Evolutionary conservation across 2,888 invertebrate genomes (phyloP).

Genomic region (Acronicta aceris): DNA sequence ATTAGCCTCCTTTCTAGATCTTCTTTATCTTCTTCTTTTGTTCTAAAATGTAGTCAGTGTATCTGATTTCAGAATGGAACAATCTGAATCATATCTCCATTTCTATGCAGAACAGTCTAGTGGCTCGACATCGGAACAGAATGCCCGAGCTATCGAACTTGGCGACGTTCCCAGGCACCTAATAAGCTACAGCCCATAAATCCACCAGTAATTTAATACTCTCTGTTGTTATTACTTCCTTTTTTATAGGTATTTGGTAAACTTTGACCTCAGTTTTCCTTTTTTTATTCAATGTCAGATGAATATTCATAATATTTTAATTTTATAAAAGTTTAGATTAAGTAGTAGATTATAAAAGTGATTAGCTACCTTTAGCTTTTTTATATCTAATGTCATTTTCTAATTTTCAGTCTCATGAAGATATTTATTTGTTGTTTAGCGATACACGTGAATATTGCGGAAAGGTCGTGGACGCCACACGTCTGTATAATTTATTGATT

Average conservation of each 20-base stretch:
- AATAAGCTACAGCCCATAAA: constrained; percentile 38
- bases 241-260: constrained; percentile 32
- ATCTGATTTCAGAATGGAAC: constrained; percentile 23
- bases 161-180: constrained; percentile 63
- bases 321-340: too few species aligned
- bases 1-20: not conserved
- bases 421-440: constrained; percentile 32
- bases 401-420: constrained; percentile 34
- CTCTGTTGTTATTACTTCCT: constrained; percentile 19
- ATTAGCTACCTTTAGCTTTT: too few species aligned
- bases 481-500: constrained; percentile 70
- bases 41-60: constrained; percentile 23
- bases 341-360: too few species aligned
- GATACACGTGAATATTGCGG: constrained; percentile 46
- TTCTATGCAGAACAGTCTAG: constrained; percentile 60
- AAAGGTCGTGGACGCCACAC: constrained; percentile 64
- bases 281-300: constrained; percentile 17
- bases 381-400: too few species aligned
- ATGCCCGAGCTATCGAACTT: constrained; percentile 60
- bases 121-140: constrained; percentile 59
- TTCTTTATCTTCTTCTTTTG: constrained; percentile 19
- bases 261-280: constrained; percentile 35
- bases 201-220: constrained; percentile 49
- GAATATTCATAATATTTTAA: constrained; percentile 29
- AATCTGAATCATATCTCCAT: constrained; percentile 52